Base-by-base conservation (phyloP, 2,888 invertebrate species). In the Mesoligia furuncula region DNA sequence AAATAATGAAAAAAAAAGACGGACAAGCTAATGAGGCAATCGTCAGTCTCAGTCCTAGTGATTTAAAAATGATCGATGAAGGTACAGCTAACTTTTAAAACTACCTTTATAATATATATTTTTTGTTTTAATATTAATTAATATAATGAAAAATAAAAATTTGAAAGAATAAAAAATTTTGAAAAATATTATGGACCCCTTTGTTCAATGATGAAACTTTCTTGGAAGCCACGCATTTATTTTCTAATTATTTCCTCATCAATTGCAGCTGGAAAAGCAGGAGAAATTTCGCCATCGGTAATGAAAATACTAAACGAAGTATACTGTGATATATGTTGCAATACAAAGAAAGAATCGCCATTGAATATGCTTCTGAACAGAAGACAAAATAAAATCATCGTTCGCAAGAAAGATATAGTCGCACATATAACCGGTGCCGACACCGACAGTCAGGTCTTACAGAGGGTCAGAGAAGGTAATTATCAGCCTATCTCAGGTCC, bases 191-290 rank as follows among this genome's bases (percentile, higher is more conserved):
- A 17, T 31, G 20, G 17, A 3, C 20, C 4, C 4, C 31, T n/a
- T 64, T 27, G 17, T 42, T 6, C 24, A 45, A 20, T 24, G 7
- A 36, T 13, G 27, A 3, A 42, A 45, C 24, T 17, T 36, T n/a
- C 24, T 13, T 62, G 6, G 1, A 69, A 59, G 7, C 36, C 17
- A 7, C 15, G 7, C 31, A 54, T 45, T 51, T 17, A 13, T 42
- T 73, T 24, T 1, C n/a, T 39, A 42, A 20, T 54, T 24, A 72
- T 59, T 36, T 59, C 9, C 36, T 8, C 36, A 39, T 70, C 48
- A 2, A 54, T 87, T 84, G 27, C 72, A 87, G 87, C 87, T 66
- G 87, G 59, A 42, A 84, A 79, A 31, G 20, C 65, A n/a, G 80
- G 85, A 48, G 72, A 84, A 64, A 64, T 84, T 57, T 80, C 84